Evolutionary conservation across 2,113 vertebrate species (phyloP), one percentile per base, ranked within the genome.

Genomic region (Bufo gargarizans): DNA sequence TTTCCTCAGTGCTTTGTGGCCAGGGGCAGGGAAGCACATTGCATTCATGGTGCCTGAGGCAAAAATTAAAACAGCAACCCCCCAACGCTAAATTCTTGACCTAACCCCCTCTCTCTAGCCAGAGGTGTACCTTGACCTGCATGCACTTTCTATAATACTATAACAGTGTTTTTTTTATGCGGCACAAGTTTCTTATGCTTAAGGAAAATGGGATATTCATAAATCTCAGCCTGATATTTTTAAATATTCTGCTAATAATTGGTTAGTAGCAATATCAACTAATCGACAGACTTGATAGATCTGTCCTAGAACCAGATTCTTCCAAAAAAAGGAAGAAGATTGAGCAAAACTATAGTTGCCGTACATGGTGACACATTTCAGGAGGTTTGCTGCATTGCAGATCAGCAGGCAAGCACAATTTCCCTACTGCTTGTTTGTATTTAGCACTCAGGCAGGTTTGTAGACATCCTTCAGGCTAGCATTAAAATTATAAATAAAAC

Each of bases 381-480:
- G 81, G 49, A 22, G 69, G n/a, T 82, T 50, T 83, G 81, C 61
- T 83, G 81, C 81, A 83, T 69, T 83, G 81, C 81, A 83, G 81
- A 69, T 63, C 43, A 61, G 80, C 59, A 47, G 50, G 22, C 61
- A 65, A 65, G 20, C 33, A 53, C 45, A 69, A 47, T 53, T 22
- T 53, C 47, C 20, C 19, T 50, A 53, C 22, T 16, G 47, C 4
- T 49, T 83, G 45, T 83, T 20, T 83, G 45, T 83, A 50, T 63
- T 69, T 83, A 83, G 63, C 81, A 69, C 19, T 9, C 47, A 53
- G 20, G 63, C 45, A 56, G 58, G 69, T 85, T 55, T 85, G 16
- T 14, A 56, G 50, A 74, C 49, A 33, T 67, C 65, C n/a, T 56
- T 6, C 7, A 71, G 50, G 82, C 14, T 49, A 74, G 65, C 74